phyloP scores from a whole-genome alignment of 1,140 invertebrate species.

The Liolophura sinensis region DNA sequence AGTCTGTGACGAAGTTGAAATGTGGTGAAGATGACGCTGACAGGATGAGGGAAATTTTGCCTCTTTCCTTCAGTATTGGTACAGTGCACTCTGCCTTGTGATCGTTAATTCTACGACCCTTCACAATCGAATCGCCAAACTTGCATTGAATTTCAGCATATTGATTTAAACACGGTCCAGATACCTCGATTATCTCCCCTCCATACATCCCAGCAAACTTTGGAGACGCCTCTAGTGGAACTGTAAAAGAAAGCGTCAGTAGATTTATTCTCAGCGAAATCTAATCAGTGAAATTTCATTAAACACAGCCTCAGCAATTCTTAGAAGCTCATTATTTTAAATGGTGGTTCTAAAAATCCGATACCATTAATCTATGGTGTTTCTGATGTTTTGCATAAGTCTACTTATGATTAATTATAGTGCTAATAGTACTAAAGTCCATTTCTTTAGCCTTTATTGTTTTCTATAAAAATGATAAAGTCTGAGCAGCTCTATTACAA shows the following conservation, averaged over 20 bases:
- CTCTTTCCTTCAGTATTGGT: constrained; percentile 17
- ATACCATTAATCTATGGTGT: too few relatives aligned
- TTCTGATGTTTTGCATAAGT: too few relatives aligned
- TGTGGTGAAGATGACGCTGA: constrained; percentile 7
- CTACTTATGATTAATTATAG: too few relatives aligned
- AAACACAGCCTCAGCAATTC: too few relatives aligned
- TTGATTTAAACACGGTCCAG: constrained; percentile 15
- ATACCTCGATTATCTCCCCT: constrained; percentile 30
- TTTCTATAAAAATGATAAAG: too few relatives aligned
- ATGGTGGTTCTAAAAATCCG: too few relatives aligned
- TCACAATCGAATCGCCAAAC: constrained; percentile 15
- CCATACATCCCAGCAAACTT: constrained; percentile 30
- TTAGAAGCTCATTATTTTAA: too few relatives aligned
- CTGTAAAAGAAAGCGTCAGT: constrained; percentile 3
- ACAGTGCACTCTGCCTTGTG: constrained; percentile 19
- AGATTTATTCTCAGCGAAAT: too few relatives aligned
- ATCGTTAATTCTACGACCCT: constrained; percentile 5
- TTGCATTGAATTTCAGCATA: constrained; percentile 14
- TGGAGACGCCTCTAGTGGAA: constrained; percentile 16
- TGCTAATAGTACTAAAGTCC: too few relatives aligned
- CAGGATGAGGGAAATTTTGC: constrained; percentile 9
- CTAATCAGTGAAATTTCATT: too few relatives aligned
- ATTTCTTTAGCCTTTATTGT: too few relatives aligned
- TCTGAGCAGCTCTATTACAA: too few relatives aligned
- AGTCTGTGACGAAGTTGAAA: constrained; percentile 4